These are phyloP conservation scores for Sthenelais limicola DNA, from an alignment of 2,888 invertebrate genomes.

Conservation along the genomic window DNA sequence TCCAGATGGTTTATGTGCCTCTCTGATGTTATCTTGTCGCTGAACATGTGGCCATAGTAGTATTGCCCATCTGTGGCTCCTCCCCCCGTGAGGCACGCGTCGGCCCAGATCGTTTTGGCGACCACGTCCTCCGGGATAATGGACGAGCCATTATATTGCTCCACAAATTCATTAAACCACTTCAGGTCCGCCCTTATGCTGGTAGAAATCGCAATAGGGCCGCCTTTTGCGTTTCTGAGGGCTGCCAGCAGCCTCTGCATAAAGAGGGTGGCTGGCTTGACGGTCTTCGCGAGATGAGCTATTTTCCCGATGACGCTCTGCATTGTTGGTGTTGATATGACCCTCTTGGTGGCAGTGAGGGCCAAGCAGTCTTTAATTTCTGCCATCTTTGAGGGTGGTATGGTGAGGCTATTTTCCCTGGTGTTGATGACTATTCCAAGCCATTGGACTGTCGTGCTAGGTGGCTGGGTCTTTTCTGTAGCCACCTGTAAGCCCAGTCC, in stretches of 20 bases:
- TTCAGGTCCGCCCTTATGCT: not conserved
- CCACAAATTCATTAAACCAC: not conserved
- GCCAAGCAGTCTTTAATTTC: not conserved
- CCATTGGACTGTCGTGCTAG: not conserved
- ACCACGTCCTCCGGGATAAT: too few species aligned
- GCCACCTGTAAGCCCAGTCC: not conserved
- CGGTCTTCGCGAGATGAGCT: not conserved
- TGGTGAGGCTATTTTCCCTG: not conserved
- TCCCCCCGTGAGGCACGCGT: too few species aligned
- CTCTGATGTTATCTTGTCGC: too few species aligned
- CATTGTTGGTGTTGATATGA: not conserved
- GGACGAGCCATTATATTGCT: not conserved
- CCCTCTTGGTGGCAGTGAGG: not conserved
- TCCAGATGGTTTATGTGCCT: too few species aligned
- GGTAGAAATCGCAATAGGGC: not conserved
- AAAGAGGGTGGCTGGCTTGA: not conserved
- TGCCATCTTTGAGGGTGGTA: not conserved
- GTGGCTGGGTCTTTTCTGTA: not conserved
- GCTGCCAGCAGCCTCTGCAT: not conserved
- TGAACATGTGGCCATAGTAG: too few species aligned
- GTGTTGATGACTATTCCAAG: not conserved
- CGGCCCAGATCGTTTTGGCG: too few species aligned
- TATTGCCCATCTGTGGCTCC: too few species aligned
- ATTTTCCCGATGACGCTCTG: not conserved
- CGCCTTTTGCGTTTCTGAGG: not conserved